Base-by-base conservation (phyloP, 2,888 invertebrate species). In the Adelphocoris suturalis region DNA sequence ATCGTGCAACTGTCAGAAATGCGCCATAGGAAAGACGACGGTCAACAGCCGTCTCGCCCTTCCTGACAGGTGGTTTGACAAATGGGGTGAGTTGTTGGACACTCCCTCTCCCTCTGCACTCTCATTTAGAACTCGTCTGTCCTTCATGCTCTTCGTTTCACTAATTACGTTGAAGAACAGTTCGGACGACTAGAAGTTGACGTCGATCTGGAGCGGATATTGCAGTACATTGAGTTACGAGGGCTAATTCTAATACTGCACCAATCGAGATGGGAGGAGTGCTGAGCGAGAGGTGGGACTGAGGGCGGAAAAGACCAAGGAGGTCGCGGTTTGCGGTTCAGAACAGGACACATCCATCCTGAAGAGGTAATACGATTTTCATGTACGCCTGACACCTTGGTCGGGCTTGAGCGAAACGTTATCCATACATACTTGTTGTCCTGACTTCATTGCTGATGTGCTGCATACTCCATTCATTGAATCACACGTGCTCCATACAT, bases 51-150 rank as follows among this genome's bases (percentile, higher is more conserved):
- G 78, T 80, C 46, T 2, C 78, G 19, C 78, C 78, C 47, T 80
- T 80, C 78, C 78, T 80, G 78, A 80, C 78, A 80, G 78, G 78
- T 80, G 78, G 78, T 37, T 47, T 46, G 78, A 80, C 78, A 47
- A 80, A 80, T 80, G 78, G 78, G 46, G 78, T 47, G 78, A 23
- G 23, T 13, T 68, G 68, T 68, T 12, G 23, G 23, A 23, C 68
- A 23, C 68, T 68, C 27, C 12, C 23, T n/a, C n/a, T 12, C 23
- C 19, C 23, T 68, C 68, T 0, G 23, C 23, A 23, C 23, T 68
- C 68, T 23, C 68, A 68, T 68, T 68, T 68, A 12, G 9, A 68
- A 68, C 68, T 68, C 68, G 68, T 11, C 68, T 68, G 68, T 68
- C 68, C 23, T 68, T 68, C 68, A 68, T 23, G 68, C 68, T 68